Evolutionary conservation across 1,140 invertebrate genomes (phyloP), one percentile per base, ranked within the genome.

Genomic region (Sycobia sp.): DNA sequence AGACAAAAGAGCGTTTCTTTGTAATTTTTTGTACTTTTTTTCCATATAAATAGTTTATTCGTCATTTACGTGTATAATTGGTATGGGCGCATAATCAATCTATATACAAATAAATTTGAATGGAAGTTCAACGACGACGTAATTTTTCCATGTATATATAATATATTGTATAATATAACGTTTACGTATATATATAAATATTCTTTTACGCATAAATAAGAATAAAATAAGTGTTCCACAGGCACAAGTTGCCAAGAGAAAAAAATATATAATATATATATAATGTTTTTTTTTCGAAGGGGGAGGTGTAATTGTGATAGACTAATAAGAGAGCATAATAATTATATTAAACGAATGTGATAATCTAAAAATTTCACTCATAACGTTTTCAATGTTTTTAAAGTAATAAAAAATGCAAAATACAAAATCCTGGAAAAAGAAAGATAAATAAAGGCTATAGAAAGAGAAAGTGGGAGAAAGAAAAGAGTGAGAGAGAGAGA

Each of bases 191-290:
- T 38, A 65, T 67, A 67, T 68, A 64, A 64, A 68, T 69, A 63
- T 62, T 67, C 62, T 67, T n/a, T 47, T 41, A 39, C 16, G 50
- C 47, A 62, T 54, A 47, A 59, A 62, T 51, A 62, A 36, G 43
- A 62, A 62, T 62, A 65, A 68, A 67, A 73, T 75, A 77, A 76
- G 67, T 77, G 76, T 79, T 82, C 79, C 80, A 82, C 80, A 79
- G 79, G 80, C 80, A 80, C 79, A 81, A 82, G 78, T 80, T 79
- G 78, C 76, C 76, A 76, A 75, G 64, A 73, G 58, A 71, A 69
- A 57, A 50, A 59, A 56, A 55, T n/a, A 55, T 50, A 60, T 50
- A 43, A n/a, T n/a, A n/a, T n/a, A n/a, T n/a, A n/a, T n/a, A n/a
- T n/a, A n/a, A n/a, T n/a, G n/a, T 54, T 13, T 55, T 56, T 55